Base-by-base conservation (phyloP, 1,140 invertebrate species). In the Hermetia illucens region DNA sequence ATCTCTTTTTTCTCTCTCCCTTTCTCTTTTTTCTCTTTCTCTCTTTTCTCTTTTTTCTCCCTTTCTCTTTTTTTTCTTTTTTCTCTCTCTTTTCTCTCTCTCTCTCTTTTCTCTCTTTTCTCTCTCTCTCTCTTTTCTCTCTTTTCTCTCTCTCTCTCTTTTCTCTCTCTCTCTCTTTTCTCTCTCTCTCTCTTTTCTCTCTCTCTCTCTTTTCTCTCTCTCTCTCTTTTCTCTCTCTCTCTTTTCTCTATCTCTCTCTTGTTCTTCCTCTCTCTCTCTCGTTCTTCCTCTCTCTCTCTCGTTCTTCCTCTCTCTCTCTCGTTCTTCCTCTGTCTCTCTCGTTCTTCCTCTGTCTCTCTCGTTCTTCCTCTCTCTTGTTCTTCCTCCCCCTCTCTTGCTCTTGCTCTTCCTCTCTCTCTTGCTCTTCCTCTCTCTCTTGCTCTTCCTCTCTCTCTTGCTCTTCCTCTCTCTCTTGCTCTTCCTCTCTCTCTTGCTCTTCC, bases 151-250 rank as follows among this genome's bases (percentile, higher is more conserved):
- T 10, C 9, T 33, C 32, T 33, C 32, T 16, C 32, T 8, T 16
- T 16, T 33, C 16, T 33, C 32, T 33, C 32, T 33, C 12, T 33
- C 32, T 33, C 12, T 33, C 32, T 15, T 33, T 12, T 33, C 16
- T 16, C 17, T 33, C 15, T 16, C 17, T 8, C 17, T 8, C 32
- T 15, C 17, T 9, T 9, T n/a, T 9, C 16, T 12, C 17, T 33
- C 16, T 33, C 17, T n/a, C 16, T 9, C 8, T 33, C n/a, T n/a
- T n/a, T n/a, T n/a, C n/a, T n/a, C n/a, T n/a, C n/a, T n/a, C n/a
- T n/a, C n/a, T n/a, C n/a, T n/a, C n/a, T n/a, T n/a, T n/a, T n/a
- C n/a, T n/a, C n/a, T n/a, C n/a, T n/a, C n/a, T n/a, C n/a, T n/a
- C n/a, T n/a, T n/a, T n/a, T n/a, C n/a, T n/a, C n/a, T n/a, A n/a